A percentile compares a stretch with the other conserved stretches of the same genome.
Conservation (phyloP, 1,140 invertebrate species). For the Leptinotarsa texana region DNA sequence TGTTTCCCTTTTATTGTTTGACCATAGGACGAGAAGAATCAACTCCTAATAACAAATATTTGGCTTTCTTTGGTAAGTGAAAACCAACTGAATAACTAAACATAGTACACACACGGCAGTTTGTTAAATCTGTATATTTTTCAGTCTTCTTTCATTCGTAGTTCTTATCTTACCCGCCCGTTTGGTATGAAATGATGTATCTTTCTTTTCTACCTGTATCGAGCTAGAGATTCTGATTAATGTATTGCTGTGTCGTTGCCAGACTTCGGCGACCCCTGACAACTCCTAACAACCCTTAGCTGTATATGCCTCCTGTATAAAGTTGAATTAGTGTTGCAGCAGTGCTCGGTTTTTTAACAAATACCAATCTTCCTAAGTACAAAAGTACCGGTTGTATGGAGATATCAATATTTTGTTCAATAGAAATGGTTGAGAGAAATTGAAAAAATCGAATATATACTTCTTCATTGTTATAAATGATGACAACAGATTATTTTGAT, state of each 20-base stretch:
- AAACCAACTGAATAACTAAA: constrained; percentile 59
- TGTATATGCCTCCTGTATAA: constrained; percentile 42
- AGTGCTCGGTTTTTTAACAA: constrained; percentile 30
- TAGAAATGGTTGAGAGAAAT: too few relatives aligned
- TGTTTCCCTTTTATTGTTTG: constrained; percentile 67
- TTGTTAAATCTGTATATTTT: constrained; percentile 46
- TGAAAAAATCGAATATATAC: too few relatives aligned
- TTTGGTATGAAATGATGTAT: constrained; percentile 25
- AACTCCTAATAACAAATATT: constrained; percentile 86
- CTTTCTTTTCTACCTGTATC: constrained; percentile 34
- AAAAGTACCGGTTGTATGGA: background rate
- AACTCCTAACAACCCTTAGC: constrained; percentile 33
- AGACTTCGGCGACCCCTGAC: constrained; percentile 4
- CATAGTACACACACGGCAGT: constrained; percentile 59
- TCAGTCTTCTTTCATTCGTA: constrained; percentile 42
- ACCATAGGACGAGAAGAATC: constrained; percentile 61
- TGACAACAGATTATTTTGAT: too few relatives aligned
- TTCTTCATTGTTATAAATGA: too few relatives aligned
- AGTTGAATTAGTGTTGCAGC: constrained; percentile 40
- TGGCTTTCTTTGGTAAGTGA: constrained; percentile 87
- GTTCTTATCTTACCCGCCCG: constrained; percentile 36
- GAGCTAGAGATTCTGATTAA: constrained; percentile 33
- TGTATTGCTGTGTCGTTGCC: constrained; percentile 40
- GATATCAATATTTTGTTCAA: background rate
- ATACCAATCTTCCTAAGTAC: background rate